Conservation (phyloP, 2,888 invertebrate genomes). For the Frankliniella intonsa region DNA sequence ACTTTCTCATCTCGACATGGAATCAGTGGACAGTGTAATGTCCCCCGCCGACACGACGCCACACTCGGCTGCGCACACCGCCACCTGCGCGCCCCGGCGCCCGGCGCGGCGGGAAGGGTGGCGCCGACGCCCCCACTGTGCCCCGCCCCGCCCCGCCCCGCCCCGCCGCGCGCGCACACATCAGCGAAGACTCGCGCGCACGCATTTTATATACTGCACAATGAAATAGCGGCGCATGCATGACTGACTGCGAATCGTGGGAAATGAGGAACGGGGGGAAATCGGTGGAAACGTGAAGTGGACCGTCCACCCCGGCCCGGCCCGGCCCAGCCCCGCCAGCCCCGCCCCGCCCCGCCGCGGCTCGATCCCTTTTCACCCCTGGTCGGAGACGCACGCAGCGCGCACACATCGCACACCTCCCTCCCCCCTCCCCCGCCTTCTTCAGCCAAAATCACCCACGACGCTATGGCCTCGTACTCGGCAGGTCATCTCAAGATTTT, state of each 20-base stretch:
- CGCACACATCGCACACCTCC: too few relatives aligned
- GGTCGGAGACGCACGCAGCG: neutral
- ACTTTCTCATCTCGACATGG: too few relatives aligned
- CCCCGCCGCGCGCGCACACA: neutral
- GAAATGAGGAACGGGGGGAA: neutral
- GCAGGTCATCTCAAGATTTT: too few relatives aligned
- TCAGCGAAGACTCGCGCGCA: neutral
- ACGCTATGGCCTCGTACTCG: too few relatives aligned
- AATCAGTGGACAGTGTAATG: too few relatives aligned
- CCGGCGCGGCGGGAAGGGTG: too few relatives aligned
- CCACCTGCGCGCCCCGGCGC: too few relatives aligned
- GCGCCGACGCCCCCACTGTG: neutral
- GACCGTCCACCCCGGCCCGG: neutral
- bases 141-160: neutral
- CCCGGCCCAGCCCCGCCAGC: neutral
- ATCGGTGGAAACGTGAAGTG: slow-evolving; percentile 24
- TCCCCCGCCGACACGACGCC: too few relatives aligned
- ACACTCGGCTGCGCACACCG: too few relatives aligned
- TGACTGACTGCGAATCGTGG: neutral
- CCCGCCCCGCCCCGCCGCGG: neutral
- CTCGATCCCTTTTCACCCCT: neutral
- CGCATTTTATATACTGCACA: slow-evolving; percentile 17
- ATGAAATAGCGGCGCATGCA: slow-evolving; percentile 17
- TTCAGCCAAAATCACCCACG: neutral
- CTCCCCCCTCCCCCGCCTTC: neutral